Evolutionary conservation across 1,140 invertebrate genomes (phyloP).

Genomic region (Bombus confusus): DNA sequence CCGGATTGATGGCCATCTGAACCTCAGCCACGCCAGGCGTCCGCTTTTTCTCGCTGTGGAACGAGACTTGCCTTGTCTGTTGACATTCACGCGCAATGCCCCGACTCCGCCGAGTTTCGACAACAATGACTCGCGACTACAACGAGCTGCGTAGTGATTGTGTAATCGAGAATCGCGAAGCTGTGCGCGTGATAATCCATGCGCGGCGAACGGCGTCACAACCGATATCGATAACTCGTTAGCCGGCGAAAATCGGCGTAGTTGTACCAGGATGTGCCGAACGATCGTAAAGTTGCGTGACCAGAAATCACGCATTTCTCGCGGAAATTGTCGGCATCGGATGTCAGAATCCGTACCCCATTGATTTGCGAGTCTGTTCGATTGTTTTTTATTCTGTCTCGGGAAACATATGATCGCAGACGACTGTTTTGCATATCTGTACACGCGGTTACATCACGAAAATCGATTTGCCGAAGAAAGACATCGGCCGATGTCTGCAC

Average conservation of each 20-base stretch:
- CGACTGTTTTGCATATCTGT: not conserved
- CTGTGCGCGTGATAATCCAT: not conserved
- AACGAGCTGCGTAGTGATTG: not conserved
- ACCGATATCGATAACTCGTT: not conserved
- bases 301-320: too few relatives aligned
- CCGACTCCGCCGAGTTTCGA: not conserved
- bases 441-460: not conserved
- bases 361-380: too few relatives aligned
- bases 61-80: not conserved
- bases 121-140: conserved; percentile 10
- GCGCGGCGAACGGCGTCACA: not conserved
- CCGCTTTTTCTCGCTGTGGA: not conserved
- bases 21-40: conserved; percentile 4
- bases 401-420: not conserved
- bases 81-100: conserved; percentile 29
- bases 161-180: not conserved
- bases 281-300: not conserved
- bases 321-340: too few relatives aligned
- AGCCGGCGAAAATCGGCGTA: not conserved
- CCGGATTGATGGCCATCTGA: conserved; percentile 21
- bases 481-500: not conserved
- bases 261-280: conserved; percentile 14
- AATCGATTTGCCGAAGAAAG: conserved; percentile 1
- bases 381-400: too few relatives aligned
- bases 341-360: too few relatives aligned